phyloP scores from a whole-genome alignment of 2,113 vertebrate species.

The Hoplias malabaricus region DNA sequence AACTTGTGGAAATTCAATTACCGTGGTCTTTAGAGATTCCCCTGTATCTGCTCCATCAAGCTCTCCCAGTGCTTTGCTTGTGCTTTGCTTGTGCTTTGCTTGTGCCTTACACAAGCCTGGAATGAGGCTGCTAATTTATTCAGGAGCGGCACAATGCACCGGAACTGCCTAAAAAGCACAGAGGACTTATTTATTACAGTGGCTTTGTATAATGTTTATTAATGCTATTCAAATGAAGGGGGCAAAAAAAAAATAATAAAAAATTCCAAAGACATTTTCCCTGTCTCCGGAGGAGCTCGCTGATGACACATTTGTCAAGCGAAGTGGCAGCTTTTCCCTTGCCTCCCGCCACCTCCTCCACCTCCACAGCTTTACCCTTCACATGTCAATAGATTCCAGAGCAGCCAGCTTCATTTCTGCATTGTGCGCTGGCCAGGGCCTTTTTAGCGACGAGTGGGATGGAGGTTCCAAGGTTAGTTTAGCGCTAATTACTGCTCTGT shows the following conservation, averaged over 20 bases:
- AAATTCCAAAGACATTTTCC: slow-evolving; percentile 64
- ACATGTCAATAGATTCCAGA: slow-evolving; percentile 67
- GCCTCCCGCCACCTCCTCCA: slow-evolving; percentile 54
- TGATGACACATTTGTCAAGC: slow-evolving; percentile 52
- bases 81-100: slow-evolving; percentile 6
- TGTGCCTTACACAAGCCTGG: slow-evolving; percentile 36
- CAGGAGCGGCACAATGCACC: slow-evolving; percentile 58
- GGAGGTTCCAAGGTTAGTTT: slow-evolving; percentile 68
- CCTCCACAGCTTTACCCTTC: slow-evolving; percentile 60
- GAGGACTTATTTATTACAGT: slow-evolving; percentile 63
- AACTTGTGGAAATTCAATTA: slow-evolving; percentile 71
- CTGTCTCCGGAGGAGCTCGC: slow-evolving; percentile 60
- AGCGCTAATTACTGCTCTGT: slow-evolving; percentile 68
- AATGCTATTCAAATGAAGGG: slow-evolving; percentile 68
- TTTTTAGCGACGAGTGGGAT: slow-evolving; percentile 57
- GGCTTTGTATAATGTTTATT: slow-evolving; percentile 65
- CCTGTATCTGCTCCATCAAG: slow-evolving; percentile 55
- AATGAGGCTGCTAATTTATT: slow-evolving; percentile 66
- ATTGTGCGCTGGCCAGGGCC: slow-evolving; percentile 56
- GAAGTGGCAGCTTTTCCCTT: slow-evolving; percentile 59
- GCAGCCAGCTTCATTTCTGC: slow-evolving; percentile 50
- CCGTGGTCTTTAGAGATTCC: slow-evolving; percentile 65
- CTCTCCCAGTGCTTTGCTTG: slow-evolving; percentile 30
- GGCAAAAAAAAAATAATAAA: too few species aligned
- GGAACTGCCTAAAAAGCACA: slow-evolving; percentile 63